Evolutionary conservation across 1,140 invertebrate genomes (phyloP).

Genomic region (Drosophila leontia): DNA sequence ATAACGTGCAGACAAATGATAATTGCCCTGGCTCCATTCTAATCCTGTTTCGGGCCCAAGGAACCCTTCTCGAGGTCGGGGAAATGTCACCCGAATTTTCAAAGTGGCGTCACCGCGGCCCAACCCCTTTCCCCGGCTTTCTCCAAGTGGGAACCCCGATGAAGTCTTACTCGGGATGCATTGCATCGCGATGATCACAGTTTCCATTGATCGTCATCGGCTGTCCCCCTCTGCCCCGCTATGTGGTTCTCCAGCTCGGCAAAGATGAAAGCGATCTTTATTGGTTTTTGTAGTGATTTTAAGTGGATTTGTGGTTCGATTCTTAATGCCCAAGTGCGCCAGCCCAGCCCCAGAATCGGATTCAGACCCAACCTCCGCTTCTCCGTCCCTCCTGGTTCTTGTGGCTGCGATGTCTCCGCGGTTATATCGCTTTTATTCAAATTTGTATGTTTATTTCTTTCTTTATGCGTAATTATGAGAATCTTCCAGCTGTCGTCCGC

Average conservation of each 20-base stretch:
- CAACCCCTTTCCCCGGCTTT: constrained; percentile 39
- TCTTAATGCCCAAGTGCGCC: constrained; percentile 81
- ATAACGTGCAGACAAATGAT: constrained; percentile 79
- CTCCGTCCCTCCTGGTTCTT: constrained; percentile 11
- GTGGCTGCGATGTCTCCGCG: constrained; percentile 57
- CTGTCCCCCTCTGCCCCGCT: neutral
- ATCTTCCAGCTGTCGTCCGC: constrained; percentile 56
- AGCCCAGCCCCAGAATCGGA: constrained; percentile 36
- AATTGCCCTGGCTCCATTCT: constrained; percentile 76
- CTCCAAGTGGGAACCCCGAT: constrained; percentile 27
- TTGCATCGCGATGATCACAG: constrained; percentile 70
- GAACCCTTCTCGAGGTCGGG: constrained; percentile 1
- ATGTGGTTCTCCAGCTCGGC: constrained; percentile 54
- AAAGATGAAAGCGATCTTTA: constrained; percentile 80
- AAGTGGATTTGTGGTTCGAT: constrained; percentile 83
- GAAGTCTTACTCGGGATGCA: constrained; percentile 47
- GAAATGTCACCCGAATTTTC: constrained; percentile 73
- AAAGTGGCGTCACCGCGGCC: constrained; percentile 75
- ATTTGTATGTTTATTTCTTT: constrained; percentile 81
- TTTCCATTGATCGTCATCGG: constrained; percentile 73
- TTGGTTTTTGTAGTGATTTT: constrained; percentile 83
- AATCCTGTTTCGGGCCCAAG: constrained; percentile 51
- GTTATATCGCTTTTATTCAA: constrained; percentile 80
- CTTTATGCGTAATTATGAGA: constrained; percentile 77
- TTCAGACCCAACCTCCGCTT: constrained; percentile 10